Evolutionary conservation across 2,113 vertebrate species (phyloP).

Genomic region (Hippopotamus amphibius): DNA sequence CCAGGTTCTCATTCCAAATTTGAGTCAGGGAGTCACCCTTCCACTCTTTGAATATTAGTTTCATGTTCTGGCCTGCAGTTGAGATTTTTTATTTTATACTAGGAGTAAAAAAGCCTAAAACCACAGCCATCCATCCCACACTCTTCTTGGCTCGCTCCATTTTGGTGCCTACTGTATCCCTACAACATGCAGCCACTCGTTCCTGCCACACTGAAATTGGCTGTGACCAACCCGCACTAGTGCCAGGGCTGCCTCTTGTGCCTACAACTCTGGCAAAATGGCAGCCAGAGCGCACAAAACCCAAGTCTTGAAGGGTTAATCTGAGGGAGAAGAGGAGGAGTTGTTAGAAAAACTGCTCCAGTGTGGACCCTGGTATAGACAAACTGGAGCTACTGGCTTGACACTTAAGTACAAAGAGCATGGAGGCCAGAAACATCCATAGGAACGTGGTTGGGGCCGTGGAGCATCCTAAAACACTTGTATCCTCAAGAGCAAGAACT

Average conservation of each 20-base stretch:
- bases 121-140: not conserved
- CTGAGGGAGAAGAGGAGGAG: not conserved
- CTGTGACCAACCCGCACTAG: not conserved
- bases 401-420: not conserved
- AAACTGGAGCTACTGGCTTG: not conserved
- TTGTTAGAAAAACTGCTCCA: not conserved
- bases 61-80: not conserved
- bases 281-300: conserved; percentile 24
- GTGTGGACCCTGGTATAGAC: not conserved
- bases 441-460: accelerated
- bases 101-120: not conserved
- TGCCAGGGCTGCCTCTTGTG: not conserved
- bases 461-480: not conserved
- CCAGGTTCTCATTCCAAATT: not conserved
- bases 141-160: not conserved
- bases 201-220: not conserved
- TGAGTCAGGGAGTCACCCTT: not conserved
- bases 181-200: not conserved
- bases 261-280: not conserved
- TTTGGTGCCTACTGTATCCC: not conserved
- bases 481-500: not conserved
- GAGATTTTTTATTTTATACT: not conserved
- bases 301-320: not conserved
- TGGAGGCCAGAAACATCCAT: not conserved
- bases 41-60: not conserved